Percentiles rank a stretch among this genome's conserved stretches.
These are phyloP conservation scores for Liparis tanakae DNA, from an alignment of 2,797 vertebrate species.

Conservation along the genomic window DNA sequence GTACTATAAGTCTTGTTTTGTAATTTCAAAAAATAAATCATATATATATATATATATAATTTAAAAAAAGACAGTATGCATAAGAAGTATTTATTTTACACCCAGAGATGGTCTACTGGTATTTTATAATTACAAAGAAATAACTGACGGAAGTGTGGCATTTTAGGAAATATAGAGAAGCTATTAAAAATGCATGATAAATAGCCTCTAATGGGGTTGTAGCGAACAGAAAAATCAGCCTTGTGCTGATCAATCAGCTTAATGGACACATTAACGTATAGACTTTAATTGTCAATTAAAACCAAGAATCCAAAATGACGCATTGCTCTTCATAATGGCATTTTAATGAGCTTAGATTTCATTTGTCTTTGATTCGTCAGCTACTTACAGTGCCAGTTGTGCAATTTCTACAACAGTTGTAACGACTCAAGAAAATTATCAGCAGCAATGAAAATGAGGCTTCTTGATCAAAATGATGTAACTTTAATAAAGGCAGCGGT, in stretches of 20 bases:
- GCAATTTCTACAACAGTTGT: slow-evolving; percentile 53
- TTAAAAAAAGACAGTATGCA: background rate
- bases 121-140: slow-evolving; percentile 49
- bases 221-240: slow-evolving; percentile 69
- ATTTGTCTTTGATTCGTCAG: slow-evolving; percentile 73
- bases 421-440: slow-evolving; percentile 52
- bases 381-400: slow-evolving; percentile 58
- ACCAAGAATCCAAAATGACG: slow-evolving; percentile 77
- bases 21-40: too few species aligned
- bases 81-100: background rate
- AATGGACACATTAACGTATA: slow-evolving; percentile 81
- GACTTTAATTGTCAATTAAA: slow-evolving; percentile 84
- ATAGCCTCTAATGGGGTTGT: slow-evolving; percentile 69
- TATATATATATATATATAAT: too few species aligned
- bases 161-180: slow-evolving; percentile 49
- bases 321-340: slow-evolving; percentile 77
- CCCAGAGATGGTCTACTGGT: slow-evolving; percentile 17
- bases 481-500: slow-evolving; percentile 49
- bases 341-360: slow-evolving; percentile 82
- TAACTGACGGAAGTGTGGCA: slow-evolving; percentile 42
- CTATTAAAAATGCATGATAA: slow-evolving; percentile 72
- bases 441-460: slow-evolving; percentile 50
- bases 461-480: slow-evolving; percentile 45
- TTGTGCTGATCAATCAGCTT: slow-evolving; percentile 78
- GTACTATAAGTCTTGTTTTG: too few species aligned